Conservation (phyloP, 2,113 vertebrate species). For the Columba livia region DNA sequence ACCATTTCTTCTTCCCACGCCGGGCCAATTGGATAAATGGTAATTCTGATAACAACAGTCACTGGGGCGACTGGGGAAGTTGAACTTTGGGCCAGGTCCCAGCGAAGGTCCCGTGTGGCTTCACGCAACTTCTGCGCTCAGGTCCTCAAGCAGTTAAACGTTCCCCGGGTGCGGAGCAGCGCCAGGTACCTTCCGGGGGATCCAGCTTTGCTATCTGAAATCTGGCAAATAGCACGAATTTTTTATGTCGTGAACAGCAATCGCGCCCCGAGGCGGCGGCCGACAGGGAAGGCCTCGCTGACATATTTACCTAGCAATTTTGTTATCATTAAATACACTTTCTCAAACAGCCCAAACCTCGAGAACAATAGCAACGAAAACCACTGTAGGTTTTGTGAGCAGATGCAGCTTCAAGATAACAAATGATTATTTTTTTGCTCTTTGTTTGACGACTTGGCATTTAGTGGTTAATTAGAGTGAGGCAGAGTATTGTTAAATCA, state of each 20-base stretch:
- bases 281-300: slow-evolving; percentile 17
- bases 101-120: background rate
- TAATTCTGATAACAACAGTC: fast-evolving
- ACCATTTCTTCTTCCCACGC: fast-evolving
- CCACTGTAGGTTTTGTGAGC: background rate
- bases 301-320: slow-evolving; percentile 14
- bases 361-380: slow-evolving; percentile 28
- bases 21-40: fast-evolving
- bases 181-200: slow-evolving; percentile 25
- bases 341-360: background rate
- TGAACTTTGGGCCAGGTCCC: background rate
- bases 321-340: background rate
- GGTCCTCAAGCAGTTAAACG: slow-evolving; percentile 30
- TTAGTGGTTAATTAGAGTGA: background rate
- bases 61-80: background rate
- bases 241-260: slow-evolving; percentile 3
- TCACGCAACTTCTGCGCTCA: background rate
- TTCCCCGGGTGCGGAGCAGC: background rate
- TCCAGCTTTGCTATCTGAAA: slow-evolving; percentile 19
- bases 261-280: background rate
- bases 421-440: background rate
- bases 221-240: slow-evolving; percentile 27
- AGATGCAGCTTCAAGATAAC: slow-evolving; percentile 23
- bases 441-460: background rate
- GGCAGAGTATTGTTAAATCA: background rate